Evolutionary conservation across 2,888 invertebrate species (phyloP), one percentile per base, ranked within the genome.

Genomic region (Eudasyphora cyanicolor): DNA sequence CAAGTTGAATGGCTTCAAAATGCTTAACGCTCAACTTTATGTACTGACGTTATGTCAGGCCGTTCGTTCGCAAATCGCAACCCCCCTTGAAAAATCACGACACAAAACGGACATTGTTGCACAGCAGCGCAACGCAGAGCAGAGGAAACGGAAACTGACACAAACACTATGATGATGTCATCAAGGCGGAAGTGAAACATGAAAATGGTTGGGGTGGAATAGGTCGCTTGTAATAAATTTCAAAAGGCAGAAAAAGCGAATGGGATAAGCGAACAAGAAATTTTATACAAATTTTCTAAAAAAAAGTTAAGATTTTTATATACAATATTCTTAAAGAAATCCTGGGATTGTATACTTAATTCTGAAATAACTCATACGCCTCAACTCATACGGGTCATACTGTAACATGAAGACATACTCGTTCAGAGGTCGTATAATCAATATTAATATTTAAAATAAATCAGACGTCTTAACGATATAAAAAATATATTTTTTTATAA

Each of bases 1-100:
- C 57, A 57, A 57, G 57, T 57, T 57, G 57, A 57, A 57, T 57
- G 57, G 19, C n/a, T 57, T 19, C 29, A 57, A 24, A 57, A 57
- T n/a, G 57, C 29, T 54, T 49, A 49, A 49, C 19, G n/a, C 8
- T 6, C 19, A 6, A 17, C 38, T 8, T 49, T 49, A 49, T 49
- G 49, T 17, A 19, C 17, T 49, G n/a, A n/a, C 49, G 17, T 4
- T 17, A 2, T n/a, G 49, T 49, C 38, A n/a, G n/a, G n/a, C n/a
- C 21, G 24, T 49, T 49, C 54, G 54, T 54, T 57, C 24, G n/a
- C 57, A 2, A n/a, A n/a, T 2, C 27, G 14, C 14, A 24, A 54
- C 24, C 7, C 1, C 14, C 49, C 14, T 19, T 19, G 49, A 19
- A 35, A 35, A 51, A 51, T n/a, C 45, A 51, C 21, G 51, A 51